Evolutionary conservation across 2,888 invertebrate species (phyloP), one percentile per base, ranked within the genome.

Genomic region (Dyspetes luteomarginatus): DNA sequence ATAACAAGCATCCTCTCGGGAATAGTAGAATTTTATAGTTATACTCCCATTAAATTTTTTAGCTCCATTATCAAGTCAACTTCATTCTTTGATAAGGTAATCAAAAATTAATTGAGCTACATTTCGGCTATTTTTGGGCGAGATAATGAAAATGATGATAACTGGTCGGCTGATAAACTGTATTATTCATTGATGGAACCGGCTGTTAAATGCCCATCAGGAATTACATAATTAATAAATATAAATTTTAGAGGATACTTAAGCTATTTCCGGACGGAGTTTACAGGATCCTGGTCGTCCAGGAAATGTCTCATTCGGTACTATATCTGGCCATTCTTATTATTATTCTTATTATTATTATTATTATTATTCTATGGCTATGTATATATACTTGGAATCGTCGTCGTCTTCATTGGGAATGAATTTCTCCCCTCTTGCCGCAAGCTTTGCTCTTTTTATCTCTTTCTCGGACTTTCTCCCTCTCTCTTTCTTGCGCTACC

Each of bases 371-470:
- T 30, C 12, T 19, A 28, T n/a, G n/a, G 12, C 7, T 68, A 12
- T 17, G 12, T n/a, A 60, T 22, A n/a, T 19, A 60, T 60, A n/a
- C n/a, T 36, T 41, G n/a, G n/a, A n/a, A n/a, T n/a, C n/a, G 58
- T 24, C 28, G 30, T 5, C 4, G 24, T 55, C 12, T 26, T 55
- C n/a, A 3, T 26, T 9, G 0, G 4, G 12, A 41, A 58, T 19
- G 36, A 36, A 9, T 15, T 3, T 19, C 36, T 15, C 28, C 36
- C 19, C 36, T 0, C 4, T 56, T 22, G 30, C 15, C 30, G 15
- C 17, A 30, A 2, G 2, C 24, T 17, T n/a, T n/a, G 30, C 9
- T 0, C 30, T 19, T 30, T 15, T 5, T 28, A 30, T 12, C 36
- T 58, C 58, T n/a, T 7, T 30, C 30, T 30, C 30, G 3, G 7